Base-by-base conservation (phyloP, 1,140 invertebrate genomes). In the Triops cancriformis region DNA sequence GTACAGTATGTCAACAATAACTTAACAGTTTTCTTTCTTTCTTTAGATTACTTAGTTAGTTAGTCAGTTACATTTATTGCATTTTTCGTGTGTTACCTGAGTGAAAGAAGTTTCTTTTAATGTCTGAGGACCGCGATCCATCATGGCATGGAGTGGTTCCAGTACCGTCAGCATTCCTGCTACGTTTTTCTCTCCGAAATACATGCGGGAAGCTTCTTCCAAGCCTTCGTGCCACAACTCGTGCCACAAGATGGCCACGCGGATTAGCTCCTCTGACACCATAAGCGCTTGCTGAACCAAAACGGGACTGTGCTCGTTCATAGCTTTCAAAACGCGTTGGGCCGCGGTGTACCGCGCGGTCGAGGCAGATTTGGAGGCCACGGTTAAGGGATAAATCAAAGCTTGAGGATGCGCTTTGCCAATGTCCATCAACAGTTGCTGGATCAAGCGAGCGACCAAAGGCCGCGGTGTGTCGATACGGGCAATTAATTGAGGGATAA, bases 221-320 rank as follows among this genome's bases (percentile, higher is more conserved):
- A 99, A 84, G 0, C 96, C 97, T 85, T 99, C 97, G 84, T 99
- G 95, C 98, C 98, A 99, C 80, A 98, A 90, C 84, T 99, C 98
- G 84, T 99, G 98, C 98, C 98, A 99, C 1, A 99, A 85, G 79
- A 99, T 99, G 7, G 98, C 97, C 0, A 99, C 97, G 77, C 98
- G 88, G 75, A 99, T 99, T 27, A 99, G 86, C 84, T 99, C 98
- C 82, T 99, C 97, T 80, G 95, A 97, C 79, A 90, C 91, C 87
- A 91, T 92, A 81, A 95, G 89, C 0, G 96, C 97, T 84, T 99
- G 96, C 81, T 94, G 91, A 0, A 99, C 98, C 43, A 99, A 85
- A 18, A 89, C 92, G 26, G 90, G 90, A 77, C 94, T 97, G 84
- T 98, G 95, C 81, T 98, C 97, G 80, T 94, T 91, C 93, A 99